Evolutionary conservation across 2,888 invertebrate species (phyloP).

Genomic region (Dryadula phaetusa): DNA sequence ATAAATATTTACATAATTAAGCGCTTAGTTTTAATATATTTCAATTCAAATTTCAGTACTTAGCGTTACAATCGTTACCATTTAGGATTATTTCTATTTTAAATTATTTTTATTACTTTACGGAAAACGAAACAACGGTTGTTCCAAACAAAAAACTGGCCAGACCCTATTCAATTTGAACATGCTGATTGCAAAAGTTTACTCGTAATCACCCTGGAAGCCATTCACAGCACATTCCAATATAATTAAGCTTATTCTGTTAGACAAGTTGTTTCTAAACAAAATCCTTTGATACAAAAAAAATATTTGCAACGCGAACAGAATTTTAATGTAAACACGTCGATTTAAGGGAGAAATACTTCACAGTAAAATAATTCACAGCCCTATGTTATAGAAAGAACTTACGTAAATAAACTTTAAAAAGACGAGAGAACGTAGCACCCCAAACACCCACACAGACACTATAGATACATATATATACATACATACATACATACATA

Average conservation of each 20-base stretch:
- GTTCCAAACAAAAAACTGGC: slow-evolving; percentile 16
- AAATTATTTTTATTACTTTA: slow-evolving; percentile 17
- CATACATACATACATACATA: too few relatives aligned
- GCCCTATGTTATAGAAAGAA: too few relatives aligned
- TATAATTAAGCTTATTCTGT: slow-evolving; percentile 31
- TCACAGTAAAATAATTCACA: too few relatives aligned
- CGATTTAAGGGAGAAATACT: too few relatives aligned
- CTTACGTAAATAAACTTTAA: too few relatives aligned
- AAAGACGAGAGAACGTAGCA: too few relatives aligned
- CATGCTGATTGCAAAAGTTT: slow-evolving; percentile 25
- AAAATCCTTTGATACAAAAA: slow-evolving; percentile 15
- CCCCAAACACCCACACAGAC: too few relatives aligned
- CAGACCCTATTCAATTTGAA: slow-evolving; percentile 32
- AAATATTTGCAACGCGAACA: neutral
- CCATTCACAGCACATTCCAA: slow-evolving; percentile 28
- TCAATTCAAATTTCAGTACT: neutral
- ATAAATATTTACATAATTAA: neutral
- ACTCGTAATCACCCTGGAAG: slow-evolving; percentile 26
- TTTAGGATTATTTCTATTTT: neutral
- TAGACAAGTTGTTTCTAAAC: slow-evolving; percentile 19
- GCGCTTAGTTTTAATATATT: neutral
- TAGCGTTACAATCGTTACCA: neutral
- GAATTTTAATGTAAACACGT: neutral
- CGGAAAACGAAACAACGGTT: slow-evolving; percentile 9
- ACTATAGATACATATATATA: too few relatives aligned